phyloP scores from a whole-genome alignment of 2,888 invertebrate genomes.

The Aricia artaxerxes region DNA sequence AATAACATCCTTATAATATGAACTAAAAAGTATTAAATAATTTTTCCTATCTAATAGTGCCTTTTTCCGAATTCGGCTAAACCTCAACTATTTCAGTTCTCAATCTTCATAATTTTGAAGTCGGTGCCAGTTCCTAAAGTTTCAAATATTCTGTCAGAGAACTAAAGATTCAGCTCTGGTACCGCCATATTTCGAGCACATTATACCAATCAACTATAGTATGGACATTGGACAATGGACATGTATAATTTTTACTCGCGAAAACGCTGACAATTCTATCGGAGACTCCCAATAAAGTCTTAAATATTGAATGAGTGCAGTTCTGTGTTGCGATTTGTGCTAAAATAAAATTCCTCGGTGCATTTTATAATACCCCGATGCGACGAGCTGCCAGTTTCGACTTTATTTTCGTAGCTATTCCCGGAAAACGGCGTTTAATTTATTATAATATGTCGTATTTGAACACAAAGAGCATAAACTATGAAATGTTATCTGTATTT shows the following conservation, averaged over 20 bases:
- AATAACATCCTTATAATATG: too few species aligned
- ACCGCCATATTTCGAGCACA: background rate
- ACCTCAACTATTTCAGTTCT: too few species aligned
- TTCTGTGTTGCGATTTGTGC: constrained; percentile 1
- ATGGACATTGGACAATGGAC: background rate
- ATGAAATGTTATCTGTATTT: background rate
- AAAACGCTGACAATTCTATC: background rate
- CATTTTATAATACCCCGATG: background rate
- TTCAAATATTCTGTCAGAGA: too few species aligned
- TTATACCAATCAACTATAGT: background rate
- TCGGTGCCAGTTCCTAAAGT: too few species aligned
- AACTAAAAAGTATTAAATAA: too few species aligned
- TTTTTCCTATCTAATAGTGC: too few species aligned
- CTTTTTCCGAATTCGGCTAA: too few species aligned
- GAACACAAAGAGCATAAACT: background rate
- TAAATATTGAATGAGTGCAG: constrained; percentile 14
- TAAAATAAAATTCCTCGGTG: constrained; percentile 14
- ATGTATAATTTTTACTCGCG: background rate
- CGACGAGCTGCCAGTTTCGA: background rate
- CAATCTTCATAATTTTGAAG: too few species aligned
- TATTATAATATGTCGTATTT: background rate
- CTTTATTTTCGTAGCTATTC: background rate
- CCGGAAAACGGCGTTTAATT: background rate
- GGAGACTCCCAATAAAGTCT: constrained; percentile 7
- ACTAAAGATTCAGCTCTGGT: too few species aligned